These are phyloP conservation scores for Oscheius myriophilus DNA, from an alignment of 2,888 invertebrate genomes.

Conservation along the genomic window DNA sequence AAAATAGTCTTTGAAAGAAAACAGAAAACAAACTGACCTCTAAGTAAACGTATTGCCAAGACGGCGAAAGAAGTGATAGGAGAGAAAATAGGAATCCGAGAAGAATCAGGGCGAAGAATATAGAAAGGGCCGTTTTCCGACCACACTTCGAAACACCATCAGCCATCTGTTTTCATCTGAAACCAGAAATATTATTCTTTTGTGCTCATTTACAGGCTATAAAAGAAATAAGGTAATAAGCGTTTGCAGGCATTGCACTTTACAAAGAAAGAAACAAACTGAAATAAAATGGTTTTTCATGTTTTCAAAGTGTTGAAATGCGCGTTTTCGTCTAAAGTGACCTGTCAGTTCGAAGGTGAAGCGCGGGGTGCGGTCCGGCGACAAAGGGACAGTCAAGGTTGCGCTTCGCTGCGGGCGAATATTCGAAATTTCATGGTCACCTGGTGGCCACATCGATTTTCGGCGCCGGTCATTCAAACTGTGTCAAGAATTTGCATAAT, in stretches of 20 bases:
- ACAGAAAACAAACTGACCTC: constrained; percentile 60
- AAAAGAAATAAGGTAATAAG: constrained; percentile 4
- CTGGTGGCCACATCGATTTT: constrained; percentile 22
- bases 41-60: constrained; percentile 68
- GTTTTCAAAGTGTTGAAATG: no score
- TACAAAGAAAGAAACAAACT: constrained; percentile 8
- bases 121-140: constrained; percentile 50
- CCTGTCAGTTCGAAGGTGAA: no score
- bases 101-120: constrained; percentile 61
- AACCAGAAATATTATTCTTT: background rate
- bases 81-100: constrained; percentile 62
- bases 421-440: constrained; percentile 37
- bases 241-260: constrained; percentile 5
- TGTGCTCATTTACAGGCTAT: background rate
- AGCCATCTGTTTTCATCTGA: constrained; percentile 39
- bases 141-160: constrained; percentile 48
- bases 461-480: constrained; percentile 19
- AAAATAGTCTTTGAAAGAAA: no score
- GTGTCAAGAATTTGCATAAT: constrained; percentile 36
- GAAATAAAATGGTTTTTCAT: background rate
- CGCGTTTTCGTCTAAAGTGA: no score
- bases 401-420: constrained; percentile 17
- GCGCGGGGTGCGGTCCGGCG: background rate
- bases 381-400: constrained; percentile 27
- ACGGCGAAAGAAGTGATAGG: constrained; percentile 63